phyloP scores from a whole-genome alignment of 37 sponge, comb jelly and placozoan genomes.

The Spongilla lacustris region DNA sequence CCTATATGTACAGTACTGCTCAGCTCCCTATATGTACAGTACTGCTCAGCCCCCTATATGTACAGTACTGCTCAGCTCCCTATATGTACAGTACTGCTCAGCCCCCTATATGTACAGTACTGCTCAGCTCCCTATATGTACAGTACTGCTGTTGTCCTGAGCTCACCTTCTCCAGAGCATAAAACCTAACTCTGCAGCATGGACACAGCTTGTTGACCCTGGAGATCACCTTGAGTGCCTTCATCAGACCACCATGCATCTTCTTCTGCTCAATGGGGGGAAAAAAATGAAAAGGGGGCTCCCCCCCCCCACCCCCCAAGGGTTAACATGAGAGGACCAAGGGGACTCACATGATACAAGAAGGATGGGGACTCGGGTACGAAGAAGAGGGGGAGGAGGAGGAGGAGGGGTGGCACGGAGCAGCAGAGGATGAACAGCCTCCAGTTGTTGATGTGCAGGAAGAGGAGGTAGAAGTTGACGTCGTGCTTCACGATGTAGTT shows the following conservation, averaged over 20 bases:
- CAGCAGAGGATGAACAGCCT: constrained; percentile 45
- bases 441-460: constrained; percentile 37
- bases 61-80: no score
- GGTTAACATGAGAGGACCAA: no score
- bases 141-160: no score
- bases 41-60: no score
- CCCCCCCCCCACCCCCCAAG: no score
- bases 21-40: no score
- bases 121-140: no score
- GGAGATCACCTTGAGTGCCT: constrained; percentile 11
- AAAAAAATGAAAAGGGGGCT: neutral
- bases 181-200: constrained; percentile 3
- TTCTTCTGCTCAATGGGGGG: constrained; percentile 9
- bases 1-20: no score
- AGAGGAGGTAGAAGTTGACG: constrained; percentile 35
- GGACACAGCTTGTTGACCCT: constrained; percentile 17
- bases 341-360: constrained; percentile 30
- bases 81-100: no score
- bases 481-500: neutral
- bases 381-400: constrained; percentile 8
- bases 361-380: constrained; percentile 40
- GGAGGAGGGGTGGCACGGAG: constrained; percentile 36
- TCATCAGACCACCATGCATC: neutral
- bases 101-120: no score
- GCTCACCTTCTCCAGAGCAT: neutral